These are phyloP conservation scores for Melieria crassipennis DNA, from an alignment of 2,888 invertebrate genomes.

Conservation along the genomic window DNA sequence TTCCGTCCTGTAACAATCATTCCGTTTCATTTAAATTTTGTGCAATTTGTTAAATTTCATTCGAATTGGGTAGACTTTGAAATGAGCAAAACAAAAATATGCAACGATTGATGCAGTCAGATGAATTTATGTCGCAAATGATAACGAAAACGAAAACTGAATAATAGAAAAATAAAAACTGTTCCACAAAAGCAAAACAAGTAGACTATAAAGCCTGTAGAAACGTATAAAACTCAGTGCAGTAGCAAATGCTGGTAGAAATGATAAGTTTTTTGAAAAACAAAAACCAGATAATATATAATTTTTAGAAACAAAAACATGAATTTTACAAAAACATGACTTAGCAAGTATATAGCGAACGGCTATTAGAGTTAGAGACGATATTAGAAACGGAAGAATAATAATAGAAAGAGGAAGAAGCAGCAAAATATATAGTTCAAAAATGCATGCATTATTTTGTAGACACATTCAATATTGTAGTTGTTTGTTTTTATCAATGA, in stretches of 20 bases:
- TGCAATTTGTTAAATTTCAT: too few species aligned
- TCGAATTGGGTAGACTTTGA: too few species aligned
- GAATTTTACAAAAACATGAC: too few species aligned
- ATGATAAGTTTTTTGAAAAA: background rate
- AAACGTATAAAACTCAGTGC: slow-evolving; percentile 16
- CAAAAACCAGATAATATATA: background rate
- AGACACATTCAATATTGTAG: slow-evolving; percentile 17
- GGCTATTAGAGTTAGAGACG: too few species aligned
- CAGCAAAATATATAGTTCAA: slow-evolving; percentile 2
- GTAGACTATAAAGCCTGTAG: slow-evolving; percentile 21
- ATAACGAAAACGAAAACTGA: too few species aligned
- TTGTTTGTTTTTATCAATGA: background rate
- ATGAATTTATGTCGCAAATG: too few species aligned
- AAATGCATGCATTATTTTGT: slow-evolving; percentile 22
- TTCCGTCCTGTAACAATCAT: too few species aligned
- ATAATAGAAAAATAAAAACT: background rate
- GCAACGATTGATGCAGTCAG: too few species aligned
- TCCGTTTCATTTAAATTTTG: too few species aligned
- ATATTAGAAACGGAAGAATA: background rate
- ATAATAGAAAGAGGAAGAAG: background rate
- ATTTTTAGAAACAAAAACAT: background rate
- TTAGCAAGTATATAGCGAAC: too few species aligned
- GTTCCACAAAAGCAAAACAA: slow-evolving; percentile 23
- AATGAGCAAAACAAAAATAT: too few species aligned
- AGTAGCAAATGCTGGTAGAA: slow-evolving; percentile 2